Evolutionary conservation across 2,888 invertebrate genomes (phyloP), one percentile per base, ranked within the genome.

Genomic region (Microctonus hyperodae): DNA sequence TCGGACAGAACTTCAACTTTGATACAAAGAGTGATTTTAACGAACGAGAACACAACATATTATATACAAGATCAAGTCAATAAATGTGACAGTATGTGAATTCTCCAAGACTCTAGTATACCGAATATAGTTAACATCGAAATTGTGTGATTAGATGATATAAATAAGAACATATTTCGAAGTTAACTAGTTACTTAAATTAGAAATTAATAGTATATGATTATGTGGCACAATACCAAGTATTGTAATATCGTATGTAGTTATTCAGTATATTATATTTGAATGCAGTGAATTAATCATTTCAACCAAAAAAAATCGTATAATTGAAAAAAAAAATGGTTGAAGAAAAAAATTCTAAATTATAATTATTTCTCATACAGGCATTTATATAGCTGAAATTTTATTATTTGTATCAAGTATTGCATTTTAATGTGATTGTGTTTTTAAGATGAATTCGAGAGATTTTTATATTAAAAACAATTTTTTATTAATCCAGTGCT

Each of bases 21-120:
- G 86, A 86, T 71, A 85, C 85, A 50, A 85, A 86, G 85, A 84
- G 87, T 86, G 81, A 88, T 86, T 76, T 88, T 86, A 81, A 87
- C 86, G 85, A 89, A 86, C 71, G 80, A 72, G 79, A 82, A 76
- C 76, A 28, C 83, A 71, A 76, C 80, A 69, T 79, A 83, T 71
- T 79, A 82, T 74, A 72, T 83, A 69, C 79, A 80, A 74, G 81
- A 82, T 74, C 80, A 80, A 74, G 79, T 78, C 37, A 50, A 62
- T 35, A n/a, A 62, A 53, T 20, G 33, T 28, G n/a, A 50, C 61
- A 35, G 35, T 60, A 60, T 50, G 13, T 23, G 60, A 62, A 16
- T 58, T 64, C 63, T 23, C 53, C 44, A 35, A 67, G 63, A 23
- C 63, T 63, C 51, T 67, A 67, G 63, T 51, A 53, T 22, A 63